Conservation (phyloP, 1,140 invertebrate genomes). For the Dryas iulia region DNA sequence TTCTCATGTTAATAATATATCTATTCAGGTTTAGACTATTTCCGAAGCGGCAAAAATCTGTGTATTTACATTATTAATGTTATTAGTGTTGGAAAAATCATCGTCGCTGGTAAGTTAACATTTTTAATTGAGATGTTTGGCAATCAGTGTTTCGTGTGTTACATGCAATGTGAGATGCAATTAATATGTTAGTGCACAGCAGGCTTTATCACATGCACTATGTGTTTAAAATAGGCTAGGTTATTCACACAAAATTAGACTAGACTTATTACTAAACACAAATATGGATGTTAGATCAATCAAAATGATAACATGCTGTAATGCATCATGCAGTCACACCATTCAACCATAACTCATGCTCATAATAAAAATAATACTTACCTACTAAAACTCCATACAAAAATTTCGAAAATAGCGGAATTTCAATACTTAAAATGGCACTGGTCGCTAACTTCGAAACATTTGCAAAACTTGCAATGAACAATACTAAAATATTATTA, state of each 20-base stretch:
- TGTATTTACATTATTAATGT: background rate
- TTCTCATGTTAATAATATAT: background rate
- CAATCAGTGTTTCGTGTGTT: conserved; percentile 15
- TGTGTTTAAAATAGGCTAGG: background rate
- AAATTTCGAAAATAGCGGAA: too few relatives aligned
- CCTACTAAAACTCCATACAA: background rate
- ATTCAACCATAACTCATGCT: background rate
- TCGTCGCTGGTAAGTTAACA: background rate
- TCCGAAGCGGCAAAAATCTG: background rate
- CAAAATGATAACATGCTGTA: conserved; percentile 16
- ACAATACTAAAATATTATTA: too few relatives aligned
- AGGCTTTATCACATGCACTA: conserved; percentile 9
- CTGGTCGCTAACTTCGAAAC: too few relatives aligned
- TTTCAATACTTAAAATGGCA: too few relatives aligned
- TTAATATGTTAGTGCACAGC: conserved; percentile 11
- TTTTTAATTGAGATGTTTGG: conserved; percentile 3
- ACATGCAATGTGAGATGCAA: conserved; percentile 11
- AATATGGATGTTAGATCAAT: conserved; percentile 6
- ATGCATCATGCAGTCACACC: background rate
- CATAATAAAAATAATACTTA: background rate
- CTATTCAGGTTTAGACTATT: background rate
- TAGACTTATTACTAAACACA: background rate
- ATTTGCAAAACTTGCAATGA: too few relatives aligned
- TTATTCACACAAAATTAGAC: background rate
- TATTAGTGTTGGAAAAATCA: background rate